These are phyloP conservation scores for Prorops nasuta DNA, from an alignment of 1,140 invertebrate genomes.

Conservation along the genomic window DNA sequence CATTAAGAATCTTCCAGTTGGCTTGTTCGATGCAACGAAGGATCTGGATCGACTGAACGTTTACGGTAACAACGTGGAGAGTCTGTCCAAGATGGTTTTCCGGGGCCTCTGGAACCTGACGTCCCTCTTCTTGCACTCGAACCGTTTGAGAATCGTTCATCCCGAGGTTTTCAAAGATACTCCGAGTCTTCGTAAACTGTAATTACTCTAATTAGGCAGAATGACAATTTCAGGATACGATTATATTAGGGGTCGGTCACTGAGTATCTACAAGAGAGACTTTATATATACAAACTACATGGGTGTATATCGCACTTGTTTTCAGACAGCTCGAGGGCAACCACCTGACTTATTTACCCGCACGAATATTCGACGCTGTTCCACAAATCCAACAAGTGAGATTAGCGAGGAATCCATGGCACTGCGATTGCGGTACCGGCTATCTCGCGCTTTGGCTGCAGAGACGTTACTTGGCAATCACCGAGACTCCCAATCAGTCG, in stretches of 20 bases:
- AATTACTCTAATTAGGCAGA: slow-evolving; percentile 13
- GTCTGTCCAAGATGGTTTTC: slow-evolving; percentile 56
- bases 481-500: background rate
- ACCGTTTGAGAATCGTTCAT: slow-evolving; percentile 58
- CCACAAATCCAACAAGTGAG: slow-evolving; percentile 70
- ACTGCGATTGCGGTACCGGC: slow-evolving; percentile 78
- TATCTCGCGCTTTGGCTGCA: slow-evolving; percentile 69
- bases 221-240: no score
- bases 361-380: slow-evolving; percentile 67
- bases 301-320: no score
- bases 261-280: no score
- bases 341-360: slow-evolving; percentile 70
- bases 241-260: no score
- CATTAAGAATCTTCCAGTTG: slow-evolving; percentile 54
- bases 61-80: slow-evolving; percentile 62
- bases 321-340: slow-evolving; percentile 79
- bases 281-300: no score
- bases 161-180: slow-evolving; percentile 54
- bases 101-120: slow-evolving; percentile 59
- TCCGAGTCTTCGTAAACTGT: slow-evolving; percentile 46
- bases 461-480: slow-evolving; percentile 34
- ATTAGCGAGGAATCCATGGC: slow-evolving; percentile 81
- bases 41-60: slow-evolving; percentile 61
- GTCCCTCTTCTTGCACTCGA: slow-evolving; percentile 64
- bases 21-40: slow-evolving; percentile 51